phyloP scores from a whole-genome alignment of 2,888 invertebrate genomes.

The Saturnia japonica region DNA sequence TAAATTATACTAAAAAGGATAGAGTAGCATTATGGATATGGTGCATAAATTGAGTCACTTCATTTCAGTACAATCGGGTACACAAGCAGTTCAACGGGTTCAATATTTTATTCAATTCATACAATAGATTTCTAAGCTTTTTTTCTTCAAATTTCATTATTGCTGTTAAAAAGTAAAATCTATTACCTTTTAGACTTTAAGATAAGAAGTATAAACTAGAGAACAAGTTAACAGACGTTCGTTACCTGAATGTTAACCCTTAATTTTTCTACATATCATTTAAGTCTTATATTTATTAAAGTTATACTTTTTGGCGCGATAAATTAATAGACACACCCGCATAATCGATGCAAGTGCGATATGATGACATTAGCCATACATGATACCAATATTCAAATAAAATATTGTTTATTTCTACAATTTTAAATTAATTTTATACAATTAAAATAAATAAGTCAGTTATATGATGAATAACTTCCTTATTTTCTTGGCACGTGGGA shows the following conservation, averaged over 20 bases:
- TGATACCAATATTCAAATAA: no score
- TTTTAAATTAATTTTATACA: no score
- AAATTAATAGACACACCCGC: no score
- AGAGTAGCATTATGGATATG: slow-evolving; percentile 11
- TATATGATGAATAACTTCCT: no score
- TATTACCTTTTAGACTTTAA: not conserved
- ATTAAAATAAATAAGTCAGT: no score
- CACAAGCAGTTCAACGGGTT: not conserved
- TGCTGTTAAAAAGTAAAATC: not conserved
- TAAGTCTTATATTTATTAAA: no score
- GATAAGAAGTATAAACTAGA: not conserved
- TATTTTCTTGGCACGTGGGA: no score
- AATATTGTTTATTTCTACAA: no score
- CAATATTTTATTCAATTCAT: not conserved
- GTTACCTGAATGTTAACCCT: not conserved
- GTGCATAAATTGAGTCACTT: slow-evolving; percentile 18
- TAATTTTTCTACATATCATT: no score
- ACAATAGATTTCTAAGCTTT: not conserved
- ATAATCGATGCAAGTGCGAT: no score
- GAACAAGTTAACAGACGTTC: not conserved
- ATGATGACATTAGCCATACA: no score
- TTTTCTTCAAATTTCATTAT: not conserved
- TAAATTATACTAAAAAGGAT: slow-evolving; percentile 7
- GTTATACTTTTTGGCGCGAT: no score
- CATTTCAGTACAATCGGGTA: slow-evolving; percentile 5